Evolutionary conservation across 2,888 invertebrate species (phyloP).

Genomic region (Lithodes maja): DNA sequence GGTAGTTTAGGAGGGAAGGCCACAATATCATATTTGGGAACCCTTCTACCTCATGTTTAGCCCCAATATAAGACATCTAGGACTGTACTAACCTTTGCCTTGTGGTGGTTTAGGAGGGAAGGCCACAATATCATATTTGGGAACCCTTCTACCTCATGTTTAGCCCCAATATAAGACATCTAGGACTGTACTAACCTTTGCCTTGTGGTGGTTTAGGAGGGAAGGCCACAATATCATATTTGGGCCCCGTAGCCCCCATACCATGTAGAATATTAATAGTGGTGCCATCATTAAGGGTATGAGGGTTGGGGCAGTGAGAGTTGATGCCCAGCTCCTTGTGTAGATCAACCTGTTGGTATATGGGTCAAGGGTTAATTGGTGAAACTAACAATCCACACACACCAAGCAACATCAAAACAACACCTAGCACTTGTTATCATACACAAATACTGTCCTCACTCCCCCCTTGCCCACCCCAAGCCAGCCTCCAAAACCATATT

Average conservation of each 20-base stretch:
- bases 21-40: conserved; percentile 71
- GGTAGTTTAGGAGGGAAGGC: conserved; percentile 72
- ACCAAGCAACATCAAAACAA: too few species aligned
- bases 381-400: too few species aligned
- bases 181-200: conserved; percentile 40
- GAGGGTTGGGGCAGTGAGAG: conserved; percentile 68
- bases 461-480: too few species aligned
- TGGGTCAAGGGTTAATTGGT: too few species aligned
- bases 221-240: conserved; percentile 72
- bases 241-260: conserved; percentile 64
- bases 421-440: too few species aligned
- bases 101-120: conserved; percentile 71
- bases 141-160: too few species aligned
- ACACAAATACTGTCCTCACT: too few species aligned
- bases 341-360: conserved; percentile 57
- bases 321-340: conserved; percentile 68
- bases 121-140: conserved; percentile 71
- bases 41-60: too few species aligned
- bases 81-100: conserved; percentile 34
- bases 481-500: too few species aligned
- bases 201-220: conserved; percentile 69
- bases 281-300: conserved; percentile 53
- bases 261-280: conserved; percentile 61
- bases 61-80: background rate
- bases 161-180: background rate